Evolutionary conservation across 2,888 invertebrate species (phyloP).

Genomic region (Chrysolina americana): DNA sequence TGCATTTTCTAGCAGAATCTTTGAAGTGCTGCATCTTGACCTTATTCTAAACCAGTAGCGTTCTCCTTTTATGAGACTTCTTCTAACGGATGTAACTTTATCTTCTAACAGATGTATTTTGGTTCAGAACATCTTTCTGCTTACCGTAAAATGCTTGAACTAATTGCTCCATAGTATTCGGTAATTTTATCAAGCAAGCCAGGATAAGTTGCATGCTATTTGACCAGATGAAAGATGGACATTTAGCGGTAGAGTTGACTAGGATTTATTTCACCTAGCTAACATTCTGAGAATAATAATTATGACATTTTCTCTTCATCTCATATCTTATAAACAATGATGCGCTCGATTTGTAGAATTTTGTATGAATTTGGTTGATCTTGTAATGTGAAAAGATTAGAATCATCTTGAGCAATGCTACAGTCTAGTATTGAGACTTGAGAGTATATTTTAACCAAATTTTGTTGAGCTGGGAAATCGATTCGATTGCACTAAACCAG

Average conservation of each 20-base stretch:
- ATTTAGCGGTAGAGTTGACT: not conserved
- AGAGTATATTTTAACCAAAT: not conserved
- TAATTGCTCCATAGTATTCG: not conserved
- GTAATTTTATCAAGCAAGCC: constrained; percentile 4
- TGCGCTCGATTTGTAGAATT: not conserved
- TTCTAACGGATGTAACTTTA: not conserved
- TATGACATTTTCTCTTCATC: not conserved
- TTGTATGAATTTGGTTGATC: not conserved
- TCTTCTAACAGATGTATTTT: not conserved
- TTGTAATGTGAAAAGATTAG: not conserved
- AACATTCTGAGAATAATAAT: not conserved
- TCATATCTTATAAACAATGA: not conserved
- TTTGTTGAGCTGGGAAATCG: not conserved
- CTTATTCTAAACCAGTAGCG: too few species aligned
- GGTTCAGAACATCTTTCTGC: not conserved
- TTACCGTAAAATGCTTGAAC: not conserved
- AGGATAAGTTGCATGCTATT: not conserved
- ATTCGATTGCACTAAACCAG: not conserved
- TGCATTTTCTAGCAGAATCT: not conserved
- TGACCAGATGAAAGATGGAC: not conserved
- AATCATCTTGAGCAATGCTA: not conserved
- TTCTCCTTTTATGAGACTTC: too few species aligned
- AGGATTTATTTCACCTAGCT: not conserved
- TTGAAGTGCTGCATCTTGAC: not conserved
- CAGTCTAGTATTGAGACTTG: not conserved